These are phyloP conservation scores for Lordiphosa mommai DNA, from an alignment of 1,140 invertebrate genomes.

Conservation along the genomic window DNA sequence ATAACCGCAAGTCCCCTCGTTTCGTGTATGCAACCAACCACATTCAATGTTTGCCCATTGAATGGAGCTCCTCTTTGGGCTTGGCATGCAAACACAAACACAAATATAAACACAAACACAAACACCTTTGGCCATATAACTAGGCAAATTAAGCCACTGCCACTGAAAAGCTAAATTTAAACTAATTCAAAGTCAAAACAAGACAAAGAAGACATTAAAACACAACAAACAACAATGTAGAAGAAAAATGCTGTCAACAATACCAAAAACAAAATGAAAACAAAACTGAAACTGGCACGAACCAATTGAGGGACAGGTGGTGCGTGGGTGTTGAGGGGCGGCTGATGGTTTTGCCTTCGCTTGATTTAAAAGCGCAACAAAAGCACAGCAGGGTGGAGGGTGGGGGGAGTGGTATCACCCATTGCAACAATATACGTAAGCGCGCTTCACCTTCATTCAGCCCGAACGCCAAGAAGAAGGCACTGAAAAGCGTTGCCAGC, in stretches of 20 bases:
- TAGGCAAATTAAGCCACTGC: conserved; percentile 44
- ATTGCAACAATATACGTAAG: background rate
- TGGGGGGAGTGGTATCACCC: background rate
- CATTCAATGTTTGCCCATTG: conserved; percentile 20
- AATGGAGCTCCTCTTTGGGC: conserved; percentile 18
- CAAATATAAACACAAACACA: conserved; percentile 26
- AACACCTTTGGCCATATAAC: conserved; percentile 30
- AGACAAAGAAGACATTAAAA: conserved; percentile 19
- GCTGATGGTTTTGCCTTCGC: conserved; percentile 6
- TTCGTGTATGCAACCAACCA: too few relatives aligned
- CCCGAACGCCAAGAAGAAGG: conserved; percentile 18
- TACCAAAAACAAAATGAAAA: conserved; percentile 3
- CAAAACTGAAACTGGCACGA: conserved; percentile 20
- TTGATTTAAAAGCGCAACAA: conserved; percentile 3
- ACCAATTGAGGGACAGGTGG: background rate
- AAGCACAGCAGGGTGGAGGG: conserved; percentile 1
- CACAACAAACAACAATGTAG: conserved; percentile 7
- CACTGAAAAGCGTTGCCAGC: conserved; percentile 49
- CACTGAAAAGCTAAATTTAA: conserved; percentile 42
- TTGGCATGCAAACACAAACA: conserved; percentile 25
- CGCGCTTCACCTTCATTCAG: conserved; percentile 38
- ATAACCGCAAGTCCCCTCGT: background rate
- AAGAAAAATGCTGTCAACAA: conserved; percentile 45
- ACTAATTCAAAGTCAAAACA: conserved; percentile 62
- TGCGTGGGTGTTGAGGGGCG: background rate